Percentiles rank a stretch among this genome's conserved stretches.
Conservation (phyloP, 2,113 vertebrate species). For the Psophia crepitans region DNA sequence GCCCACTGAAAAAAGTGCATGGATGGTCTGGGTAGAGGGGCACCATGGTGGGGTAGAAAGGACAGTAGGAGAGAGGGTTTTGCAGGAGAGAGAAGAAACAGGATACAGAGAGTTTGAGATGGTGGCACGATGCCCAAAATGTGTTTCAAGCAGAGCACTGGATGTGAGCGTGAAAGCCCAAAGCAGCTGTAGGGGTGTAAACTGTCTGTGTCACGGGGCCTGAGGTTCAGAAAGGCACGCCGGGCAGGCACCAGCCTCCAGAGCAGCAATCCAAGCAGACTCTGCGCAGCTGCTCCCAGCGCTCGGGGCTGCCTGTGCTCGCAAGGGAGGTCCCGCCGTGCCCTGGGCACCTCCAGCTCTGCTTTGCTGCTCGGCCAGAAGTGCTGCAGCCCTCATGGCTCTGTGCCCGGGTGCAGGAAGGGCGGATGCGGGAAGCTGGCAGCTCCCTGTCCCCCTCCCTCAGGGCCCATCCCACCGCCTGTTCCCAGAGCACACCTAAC, state of each 20-base stretch:
- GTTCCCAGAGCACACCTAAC: conserved; percentile 53
- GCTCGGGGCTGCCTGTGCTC: background rate
- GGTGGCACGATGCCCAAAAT: background rate
- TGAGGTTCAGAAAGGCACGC: background rate
- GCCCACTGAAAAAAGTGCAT: background rate
- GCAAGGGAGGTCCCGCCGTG: background rate
- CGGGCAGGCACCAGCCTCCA: fast-evolving
- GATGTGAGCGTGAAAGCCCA: background rate
- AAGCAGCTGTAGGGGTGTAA: background rate
- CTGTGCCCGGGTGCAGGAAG: background rate
- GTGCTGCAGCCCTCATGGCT: background rate
- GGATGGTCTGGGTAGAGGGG: background rate
- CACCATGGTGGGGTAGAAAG: background rate
- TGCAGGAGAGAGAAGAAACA: background rate
- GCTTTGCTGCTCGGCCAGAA: background rate
- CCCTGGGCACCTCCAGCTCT: background rate
- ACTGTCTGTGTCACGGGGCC: background rate
- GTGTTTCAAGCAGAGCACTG: background rate
- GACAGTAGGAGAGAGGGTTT: background rate
- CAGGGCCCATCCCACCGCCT: background rate
- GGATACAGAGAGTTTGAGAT: background rate
- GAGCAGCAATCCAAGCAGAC: background rate
- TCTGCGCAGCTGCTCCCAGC: background rate
- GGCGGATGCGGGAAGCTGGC: background rate
- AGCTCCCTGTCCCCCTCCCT: background rate